Conservation (phyloP, 2,113 vertebrate genomes). For the Oreochromis aureus region DNA sequence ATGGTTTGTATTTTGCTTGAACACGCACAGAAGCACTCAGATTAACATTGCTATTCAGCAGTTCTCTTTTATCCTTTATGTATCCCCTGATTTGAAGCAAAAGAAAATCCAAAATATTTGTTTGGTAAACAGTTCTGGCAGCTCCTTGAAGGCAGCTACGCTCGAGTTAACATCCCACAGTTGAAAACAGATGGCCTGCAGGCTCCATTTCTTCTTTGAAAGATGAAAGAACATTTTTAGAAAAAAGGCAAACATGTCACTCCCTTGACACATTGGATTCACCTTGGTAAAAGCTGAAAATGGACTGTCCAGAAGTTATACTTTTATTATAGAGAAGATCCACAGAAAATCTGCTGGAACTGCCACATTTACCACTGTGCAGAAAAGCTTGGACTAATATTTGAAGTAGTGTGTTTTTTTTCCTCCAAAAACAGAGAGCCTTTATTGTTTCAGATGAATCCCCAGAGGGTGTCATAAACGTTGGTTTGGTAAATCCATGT, state of each 20-base stretch:
- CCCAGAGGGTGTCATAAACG: conserved; percentile 27
- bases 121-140: conserved; percentile 13
- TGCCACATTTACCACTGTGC: conserved; percentile 1
- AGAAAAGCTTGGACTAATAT: conserved; percentile 37
- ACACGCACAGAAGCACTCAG: background rate
- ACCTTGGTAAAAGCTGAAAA: conserved; percentile 11
- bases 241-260: conserved; percentile 23
- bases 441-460: conserved; percentile 33
- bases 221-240: conserved; percentile 18
- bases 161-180: background rate
- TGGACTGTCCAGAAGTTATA: background rate
- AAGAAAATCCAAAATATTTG: conserved; percentile 18
- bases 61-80: background rate
- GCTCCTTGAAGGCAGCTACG: background rate
- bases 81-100: background rate
- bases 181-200: conserved; percentile 18
- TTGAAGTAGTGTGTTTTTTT: background rate
- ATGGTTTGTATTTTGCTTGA: background rate
- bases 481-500: conserved; percentile 15
- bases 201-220: conserved; percentile 5
- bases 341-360: background rate
- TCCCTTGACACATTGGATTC: background rate
- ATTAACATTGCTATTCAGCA: background rate
- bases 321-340: background rate
- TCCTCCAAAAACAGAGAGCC: conserved; percentile 2